Base-by-base conservation (phyloP, 2,888 invertebrate species). In the Melangyna quadrimaculata region DNA sequence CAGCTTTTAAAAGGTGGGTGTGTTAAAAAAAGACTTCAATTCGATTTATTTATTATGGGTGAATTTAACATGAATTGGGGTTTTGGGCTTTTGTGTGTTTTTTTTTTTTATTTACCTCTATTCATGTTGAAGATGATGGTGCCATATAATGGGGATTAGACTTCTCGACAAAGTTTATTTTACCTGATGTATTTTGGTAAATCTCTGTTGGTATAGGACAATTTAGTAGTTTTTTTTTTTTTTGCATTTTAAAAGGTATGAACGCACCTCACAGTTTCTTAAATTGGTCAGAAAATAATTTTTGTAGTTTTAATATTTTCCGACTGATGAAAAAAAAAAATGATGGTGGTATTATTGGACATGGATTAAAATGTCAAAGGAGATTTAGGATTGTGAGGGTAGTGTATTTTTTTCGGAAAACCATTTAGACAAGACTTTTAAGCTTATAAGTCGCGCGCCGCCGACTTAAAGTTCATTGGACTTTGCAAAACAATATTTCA, bases 201-300 rank as follows among this genome's bases (percentile, higher is more conserved):
- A 32, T 45, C 24, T 45, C 24, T 27, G 63, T 78, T 73, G 61
- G 40, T 48, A 48, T 51, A 69, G 43, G 59, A 81, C 57, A 59
- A 45, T 61, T 65, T 57, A 19, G 65, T 63, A 43, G 48, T 51
- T 71, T 61, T 27, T 45, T 9, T 55, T 65, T 63, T 57, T 45
- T 29, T 14, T 48, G 48, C n/a, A n/a, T n/a, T 71, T 43, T 14
- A n/a, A 43, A 71, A 63, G 55, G 45, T 48, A 48, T 48, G 22
- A 40, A 74, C 84, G 27, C 79, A 80, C 84, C 84, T 84, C 37
- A 74, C n/a, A 82, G 61, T 73, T 32, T 59, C 69, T 19, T 40
- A 73, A 51, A 78, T 74, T 83, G 82, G 73, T 40, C 78, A 78
- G 70, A 48, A 53, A 71, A 45, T 77, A 82, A 77, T 81, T 74